Evolutionary conservation across 2,888 invertebrate genomes (phyloP).

Genomic region (Drepana falcataria): DNA sequence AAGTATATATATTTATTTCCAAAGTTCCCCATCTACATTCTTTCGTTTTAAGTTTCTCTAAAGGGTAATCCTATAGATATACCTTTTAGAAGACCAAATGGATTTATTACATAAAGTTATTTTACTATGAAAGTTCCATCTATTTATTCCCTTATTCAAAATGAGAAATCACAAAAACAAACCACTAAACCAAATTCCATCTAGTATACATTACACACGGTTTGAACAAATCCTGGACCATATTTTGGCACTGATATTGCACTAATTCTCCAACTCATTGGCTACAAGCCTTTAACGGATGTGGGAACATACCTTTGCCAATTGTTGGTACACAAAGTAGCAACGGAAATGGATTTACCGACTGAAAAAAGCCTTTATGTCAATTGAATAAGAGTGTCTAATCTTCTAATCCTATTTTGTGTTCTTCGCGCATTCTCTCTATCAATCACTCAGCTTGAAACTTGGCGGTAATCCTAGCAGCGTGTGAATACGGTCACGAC

Average conservation of each 20-base stretch:
- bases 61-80: too few species aligned
- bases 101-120: too few species aligned
- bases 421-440: slow-evolving; percentile 48
- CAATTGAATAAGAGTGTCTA: slow-evolving; percentile 38
- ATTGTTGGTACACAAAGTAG: too few species aligned
- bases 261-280: background rate
- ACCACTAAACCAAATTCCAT: background rate
- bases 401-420: slow-evolving; percentile 56
- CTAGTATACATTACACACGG: background rate
- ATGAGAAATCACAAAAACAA: too few species aligned
- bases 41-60: too few species aligned
- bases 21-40: too few species aligned
- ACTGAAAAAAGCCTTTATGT: background rate
- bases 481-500: slow-evolving; percentile 73
- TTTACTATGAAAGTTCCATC: too few species aligned
- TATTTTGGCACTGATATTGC: background rate
- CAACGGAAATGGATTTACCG: background rate
- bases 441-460: slow-evolving; percentile 66
- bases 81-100: too few species aligned
- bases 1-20: too few species aligned
- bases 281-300: background rate
- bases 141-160: too few species aligned
- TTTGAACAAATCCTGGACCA: background rate
- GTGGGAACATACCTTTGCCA: background rate
- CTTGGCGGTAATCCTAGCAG: slow-evolving; percentile 55